phyloP scores from a whole-genome alignment of 1,140 invertebrate genomes.

The Cherax destructor region DNA sequence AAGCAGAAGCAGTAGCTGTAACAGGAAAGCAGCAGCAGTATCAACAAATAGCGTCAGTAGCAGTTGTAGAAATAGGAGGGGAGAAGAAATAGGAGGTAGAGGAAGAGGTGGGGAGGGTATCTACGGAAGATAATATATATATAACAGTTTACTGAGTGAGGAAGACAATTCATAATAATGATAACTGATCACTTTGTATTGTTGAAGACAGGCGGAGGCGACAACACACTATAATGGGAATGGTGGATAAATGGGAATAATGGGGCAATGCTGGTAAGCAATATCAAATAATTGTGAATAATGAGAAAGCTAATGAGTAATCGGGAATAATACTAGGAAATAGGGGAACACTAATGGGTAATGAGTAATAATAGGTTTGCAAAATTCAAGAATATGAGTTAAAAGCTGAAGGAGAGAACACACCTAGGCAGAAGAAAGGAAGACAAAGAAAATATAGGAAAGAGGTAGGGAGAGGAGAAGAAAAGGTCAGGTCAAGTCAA shows the following conservation, averaged over 20 bases:
- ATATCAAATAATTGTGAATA: background rate
- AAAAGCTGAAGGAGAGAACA: too few relatives aligned
- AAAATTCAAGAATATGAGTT: background rate
- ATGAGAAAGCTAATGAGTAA: background rate
- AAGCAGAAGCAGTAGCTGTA: too few relatives aligned
- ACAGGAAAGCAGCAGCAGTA: too few relatives aligned
- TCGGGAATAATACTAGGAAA: background rate
- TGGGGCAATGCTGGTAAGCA: background rate
- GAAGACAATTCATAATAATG: background rate
- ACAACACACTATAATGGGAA: background rate
- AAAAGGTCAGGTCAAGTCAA: too few relatives aligned
- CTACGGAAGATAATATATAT: background rate
- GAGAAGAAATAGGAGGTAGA: background rate
- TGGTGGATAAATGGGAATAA: background rate
- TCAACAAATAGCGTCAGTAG: too few relatives aligned
- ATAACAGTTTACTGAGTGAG: background rate
- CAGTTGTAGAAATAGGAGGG: background rate
- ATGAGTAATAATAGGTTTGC: background rate
- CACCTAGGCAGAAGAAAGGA: too few relatives aligned
- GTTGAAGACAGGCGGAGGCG: background rate
- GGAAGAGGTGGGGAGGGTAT: slow-evolving; percentile 15
- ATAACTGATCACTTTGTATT: background rate
- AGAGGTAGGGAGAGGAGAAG: too few relatives aligned
- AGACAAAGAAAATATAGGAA: too few relatives aligned
- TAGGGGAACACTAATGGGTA: background rate